These are phyloP conservation scores for Amphiduros pacificus DNA, from an alignment of 2,888 invertebrate genomes.

Conservation along the genomic window DNA sequence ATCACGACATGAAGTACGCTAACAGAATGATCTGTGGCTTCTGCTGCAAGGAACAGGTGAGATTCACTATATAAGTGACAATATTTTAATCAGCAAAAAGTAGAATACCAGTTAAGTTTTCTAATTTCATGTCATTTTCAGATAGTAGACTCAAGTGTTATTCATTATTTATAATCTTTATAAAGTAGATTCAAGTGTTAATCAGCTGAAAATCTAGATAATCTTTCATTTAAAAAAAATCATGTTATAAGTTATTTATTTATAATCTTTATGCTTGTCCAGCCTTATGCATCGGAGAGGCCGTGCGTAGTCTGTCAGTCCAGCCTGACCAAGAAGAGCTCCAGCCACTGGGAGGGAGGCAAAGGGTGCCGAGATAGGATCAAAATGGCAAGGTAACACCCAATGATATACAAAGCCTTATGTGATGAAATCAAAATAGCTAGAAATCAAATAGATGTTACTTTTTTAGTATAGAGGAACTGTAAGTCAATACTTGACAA, in stretches of 20 bases:
- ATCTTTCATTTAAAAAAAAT: no score
- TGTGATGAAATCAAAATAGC: not conserved
- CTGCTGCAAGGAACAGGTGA: constrained; percentile 61
- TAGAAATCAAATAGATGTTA: not conserved
- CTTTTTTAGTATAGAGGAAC: not conserved
- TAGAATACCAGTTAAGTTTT: no score
- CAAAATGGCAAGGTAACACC: constrained; percentile 56
- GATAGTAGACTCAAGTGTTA: no score
- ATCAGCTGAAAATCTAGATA: no score
- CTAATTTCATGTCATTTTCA: no score
- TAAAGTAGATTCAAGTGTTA: no score
- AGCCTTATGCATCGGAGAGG: constrained; percentile 51
- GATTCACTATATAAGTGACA: not conserved
- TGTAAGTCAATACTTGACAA: no score
- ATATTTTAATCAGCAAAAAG: no score
- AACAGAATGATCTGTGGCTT: constrained; percentile 62
- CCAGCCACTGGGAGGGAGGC: constrained; percentile 62
- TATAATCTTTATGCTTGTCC: no score
- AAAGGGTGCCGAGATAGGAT: constrained; percentile 60
- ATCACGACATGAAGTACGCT: constrained; percentile 60
- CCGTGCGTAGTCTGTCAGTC: constrained; percentile 52
- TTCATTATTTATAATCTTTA: no score
- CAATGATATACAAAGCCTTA: not conserved
- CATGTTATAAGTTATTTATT: no score
- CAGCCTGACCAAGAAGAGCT: constrained; percentile 47